phyloP scores from a whole-genome alignment of 2,797 vertebrate genomes.

The Cryptoblepharus egeriae region DNA sequence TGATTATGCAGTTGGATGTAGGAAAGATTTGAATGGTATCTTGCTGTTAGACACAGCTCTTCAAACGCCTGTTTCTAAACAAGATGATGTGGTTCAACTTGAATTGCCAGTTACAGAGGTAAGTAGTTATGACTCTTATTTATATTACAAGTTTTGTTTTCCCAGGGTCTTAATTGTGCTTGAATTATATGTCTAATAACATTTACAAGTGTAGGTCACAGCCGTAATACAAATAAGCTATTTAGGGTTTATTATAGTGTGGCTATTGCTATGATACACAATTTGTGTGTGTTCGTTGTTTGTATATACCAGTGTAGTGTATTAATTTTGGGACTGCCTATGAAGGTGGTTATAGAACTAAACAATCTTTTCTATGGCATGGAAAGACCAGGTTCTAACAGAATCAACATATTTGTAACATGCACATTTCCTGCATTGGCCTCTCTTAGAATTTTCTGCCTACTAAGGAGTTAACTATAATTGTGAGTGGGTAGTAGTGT shows the following conservation, averaged over 20 bases:
- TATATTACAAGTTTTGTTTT: constrained; percentile 4
- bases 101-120: constrained; percentile 98
- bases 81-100: constrained; percentile 97
- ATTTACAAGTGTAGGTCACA: not conserved
- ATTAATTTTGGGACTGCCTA: too few relatives aligned
- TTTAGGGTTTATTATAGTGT: not conserved
- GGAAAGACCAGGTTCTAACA: too few relatives aligned
- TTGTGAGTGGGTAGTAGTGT: too few relatives aligned
- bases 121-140: constrained; percentile 57
- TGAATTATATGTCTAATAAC: not conserved
- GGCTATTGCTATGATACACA: not conserved
- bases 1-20: constrained; percentile 97
- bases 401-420: too few relatives aligned
- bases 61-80: constrained; percentile 95
- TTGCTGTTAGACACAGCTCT: constrained; percentile 96
- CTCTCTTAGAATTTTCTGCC: too few relatives aligned
- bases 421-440: too few relatives aligned
- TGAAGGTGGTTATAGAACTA: too few relatives aligned
- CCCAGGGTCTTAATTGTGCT: not conserved
- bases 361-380: too few relatives aligned
- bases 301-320: not conserved
- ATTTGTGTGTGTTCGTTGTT: not conserved
- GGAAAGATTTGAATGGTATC: constrained; percentile 98
- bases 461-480: too few relatives aligned
- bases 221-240: not conserved